Evolutionary conservation across 2,113 vertebrate species (phyloP).

Genomic region (Pampusana beccarii): DNA sequence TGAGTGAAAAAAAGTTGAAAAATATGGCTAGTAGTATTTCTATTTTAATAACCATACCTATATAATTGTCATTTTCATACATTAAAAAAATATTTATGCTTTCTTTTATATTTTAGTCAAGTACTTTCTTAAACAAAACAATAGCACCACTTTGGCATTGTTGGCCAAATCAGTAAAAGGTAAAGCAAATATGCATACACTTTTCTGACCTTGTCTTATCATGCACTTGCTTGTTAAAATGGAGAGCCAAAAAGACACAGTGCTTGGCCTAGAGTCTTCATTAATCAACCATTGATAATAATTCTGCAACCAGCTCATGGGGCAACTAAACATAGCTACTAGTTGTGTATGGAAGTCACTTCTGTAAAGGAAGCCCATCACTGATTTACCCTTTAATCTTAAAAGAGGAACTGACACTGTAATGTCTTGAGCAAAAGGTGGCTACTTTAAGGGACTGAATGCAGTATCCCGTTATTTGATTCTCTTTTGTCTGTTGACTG

Average conservation of each 20-base stretch:
- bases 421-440: not conserved
- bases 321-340: not conserved
- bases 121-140: conserved; percentile 86
- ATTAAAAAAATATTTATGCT: conserved; percentile 84
- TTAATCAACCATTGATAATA: not conserved
- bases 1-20: conserved; percentile 76
- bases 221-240: not conserved
- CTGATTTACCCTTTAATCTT: not conserved
- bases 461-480: not conserved
- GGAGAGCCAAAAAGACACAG: not conserved
- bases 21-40: conserved; percentile 71
- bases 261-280: not conserved
- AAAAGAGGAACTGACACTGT: not conserved
- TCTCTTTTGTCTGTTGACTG: not conserved
- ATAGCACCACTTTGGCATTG: conserved; percentile 85
- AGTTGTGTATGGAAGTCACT: not conserved
- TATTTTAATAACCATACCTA: conserved; percentile 76
- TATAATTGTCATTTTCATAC: conserved; percentile 75
- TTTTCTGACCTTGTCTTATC: not conserved
- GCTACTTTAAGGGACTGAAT: not conserved
- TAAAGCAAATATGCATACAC: conserved; percentile 72
- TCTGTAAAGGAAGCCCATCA: not conserved
- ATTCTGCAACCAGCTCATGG: not conserved
- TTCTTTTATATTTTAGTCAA: conserved; percentile 83
- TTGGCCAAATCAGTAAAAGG: conserved; percentile 79